Conservation (phyloP, 2,888 invertebrate genomes). For the Leptopilina drosophilae region DNA sequence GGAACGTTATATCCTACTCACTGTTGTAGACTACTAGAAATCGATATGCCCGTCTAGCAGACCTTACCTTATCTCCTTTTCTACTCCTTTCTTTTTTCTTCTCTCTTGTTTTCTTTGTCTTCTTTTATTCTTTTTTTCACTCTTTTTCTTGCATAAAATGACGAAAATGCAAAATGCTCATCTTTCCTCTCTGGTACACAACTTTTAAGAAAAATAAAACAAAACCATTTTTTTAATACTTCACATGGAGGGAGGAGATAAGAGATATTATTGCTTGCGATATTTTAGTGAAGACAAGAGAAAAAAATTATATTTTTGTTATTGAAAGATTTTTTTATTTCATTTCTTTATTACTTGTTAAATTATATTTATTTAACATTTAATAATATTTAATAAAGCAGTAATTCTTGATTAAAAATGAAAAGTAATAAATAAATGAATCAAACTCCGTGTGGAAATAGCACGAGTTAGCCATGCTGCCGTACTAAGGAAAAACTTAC, state of each 20-base stretch:
- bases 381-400: too few relatives aligned
- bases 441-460: too few relatives aligned
- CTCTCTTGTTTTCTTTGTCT: constrained; percentile 6
- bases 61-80: constrained; percentile 9
- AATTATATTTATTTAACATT: too few relatives aligned
- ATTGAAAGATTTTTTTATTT: too few relatives aligned
- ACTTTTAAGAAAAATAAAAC: neutral
- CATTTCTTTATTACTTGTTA: too few relatives aligned
- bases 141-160: neutral
- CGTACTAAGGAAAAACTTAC: too few relatives aligned
- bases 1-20: constrained; percentile 50
- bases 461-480: too few relatives aligned
- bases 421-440: too few relatives aligned
- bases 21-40: constrained; percentile 44
- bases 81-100: constrained; percentile 37
- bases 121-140: neutral
- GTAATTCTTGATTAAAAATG: too few relatives aligned
- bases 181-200: constrained; percentile 25
- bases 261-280: neutral
- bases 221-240: neutral
- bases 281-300: too few relatives aligned
- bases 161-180: constrained; percentile 13
- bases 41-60: constrained; percentile 51
- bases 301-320: too few relatives aligned
- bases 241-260: neutral